Evolutionary conservation across 2,888 invertebrate species (phyloP).

Genomic region (Drosophila mayaguana): DNA sequence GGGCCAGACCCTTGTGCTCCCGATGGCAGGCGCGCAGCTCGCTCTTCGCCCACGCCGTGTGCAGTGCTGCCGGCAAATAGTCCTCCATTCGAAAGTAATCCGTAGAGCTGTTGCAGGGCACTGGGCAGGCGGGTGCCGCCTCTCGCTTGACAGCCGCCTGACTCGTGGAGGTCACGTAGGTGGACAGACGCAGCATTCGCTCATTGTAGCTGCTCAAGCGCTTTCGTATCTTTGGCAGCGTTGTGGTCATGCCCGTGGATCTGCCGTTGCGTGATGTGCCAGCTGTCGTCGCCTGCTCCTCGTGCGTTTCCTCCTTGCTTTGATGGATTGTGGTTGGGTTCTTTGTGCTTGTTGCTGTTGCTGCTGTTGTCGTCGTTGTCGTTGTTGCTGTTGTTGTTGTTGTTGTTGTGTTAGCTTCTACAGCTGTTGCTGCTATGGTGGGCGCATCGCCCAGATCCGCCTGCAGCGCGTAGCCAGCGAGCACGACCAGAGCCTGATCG

Average conservation of each 20-base stretch:
- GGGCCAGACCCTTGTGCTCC: slow-evolving; percentile 91
- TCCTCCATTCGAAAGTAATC: slow-evolving; percentile 93
- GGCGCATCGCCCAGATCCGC: slow-evolving; percentile 95
- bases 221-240: slow-evolving; percentile 82
- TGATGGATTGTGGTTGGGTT: slow-evolving; percentile 59
- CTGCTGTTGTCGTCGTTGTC: background rate
- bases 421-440: background rate
- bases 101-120: slow-evolving; percentile 23
- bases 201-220: slow-evolving; percentile 77
- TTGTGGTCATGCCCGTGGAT: slow-evolving; percentile 62
- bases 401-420: slow-evolving; percentile 5
- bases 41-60: slow-evolving; percentile 86
- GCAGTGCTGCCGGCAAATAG: slow-evolving; percentile 91
- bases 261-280: slow-evolving; percentile 65
- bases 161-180: slow-evolving; percentile 68
- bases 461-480: slow-evolving; percentile 96
- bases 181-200: slow-evolving; percentile 77
- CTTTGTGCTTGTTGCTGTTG: slow-evolving; percentile 26
- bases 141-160: slow-evolving; percentile 38
- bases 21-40: slow-evolving; percentile 91
- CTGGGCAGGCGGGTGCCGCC: background rate
- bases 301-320: slow-evolving; percentile 30
- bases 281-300: slow-evolving; percentile 64
- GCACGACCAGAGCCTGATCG: slow-evolving; percentile 90
- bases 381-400: slow-evolving; percentile 10